Base-by-base conservation (phyloP, 2,113 vertebrate species). In the Erinaceus europaeus region DNA sequence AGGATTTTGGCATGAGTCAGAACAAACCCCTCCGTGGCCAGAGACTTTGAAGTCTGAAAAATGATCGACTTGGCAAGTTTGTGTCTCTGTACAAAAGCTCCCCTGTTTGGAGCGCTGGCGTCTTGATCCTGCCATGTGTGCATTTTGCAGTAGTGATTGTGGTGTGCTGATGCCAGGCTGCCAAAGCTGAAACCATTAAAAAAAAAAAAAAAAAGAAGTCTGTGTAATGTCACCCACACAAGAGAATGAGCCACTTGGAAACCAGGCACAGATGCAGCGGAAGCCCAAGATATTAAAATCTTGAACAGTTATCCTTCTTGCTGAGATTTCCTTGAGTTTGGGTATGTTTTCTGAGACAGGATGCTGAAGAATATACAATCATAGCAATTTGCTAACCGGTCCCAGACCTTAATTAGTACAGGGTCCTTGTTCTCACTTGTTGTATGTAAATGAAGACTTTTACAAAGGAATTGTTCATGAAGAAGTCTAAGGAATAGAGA, bases 371-470 rank as follows among this genome's bases (percentile, higher is more conserved):
- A 89, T 67, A 61, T 59, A 89, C 71, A 93, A 85, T 92, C 80
- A 92, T 0, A 90, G 80, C 86, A 82, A 91, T 92, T 93, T 93
- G 84, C 81, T 92, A 89, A 84, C 80, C 76, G 84, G 81, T 65
- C 78, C 71, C 85, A 90, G 79, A 87, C 86, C 86, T 91, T 92
- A 92, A 93, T 95, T 92, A 94, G 86, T 67, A 72, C 69, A 62
- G 84, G 74, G 64, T 82, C 67, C 87, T 79, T 5, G 1, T 32
- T 90, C 86, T 90, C 82, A 89, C 83, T n/a, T 88, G 87, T 92
- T 86, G 89, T 95, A 83, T 96, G 82, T 90, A 96, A 96, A 96
- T 94, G 25, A 90, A 93, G 87, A 85, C 61, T 62, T 77, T 89
- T 75, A 93, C 86, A 89, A 89, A 94, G 90, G 68, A 67, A 65